These are phyloP conservation scores for Tauraco erythrolophus DNA, from an alignment of 2,113 vertebrate genomes.

Conservation along the genomic window DNA sequence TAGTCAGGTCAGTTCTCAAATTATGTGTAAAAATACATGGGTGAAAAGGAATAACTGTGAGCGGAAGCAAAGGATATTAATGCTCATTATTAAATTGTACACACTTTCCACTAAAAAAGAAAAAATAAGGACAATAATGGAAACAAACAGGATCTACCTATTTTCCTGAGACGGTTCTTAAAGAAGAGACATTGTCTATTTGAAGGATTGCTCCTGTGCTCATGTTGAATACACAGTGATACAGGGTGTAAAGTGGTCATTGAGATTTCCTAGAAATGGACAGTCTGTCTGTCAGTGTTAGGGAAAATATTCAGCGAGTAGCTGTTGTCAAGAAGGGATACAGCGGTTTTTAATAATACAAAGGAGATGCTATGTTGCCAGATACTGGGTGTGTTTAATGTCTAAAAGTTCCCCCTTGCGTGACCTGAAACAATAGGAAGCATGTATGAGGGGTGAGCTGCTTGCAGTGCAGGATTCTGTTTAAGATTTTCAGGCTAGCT, in stretches of 20 bases:
- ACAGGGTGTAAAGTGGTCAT: neutral
- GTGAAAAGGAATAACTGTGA: neutral
- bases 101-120: neutral
- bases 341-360: neutral
- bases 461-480: neutral
- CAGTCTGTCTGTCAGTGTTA: neutral
- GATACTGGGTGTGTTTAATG: neutral
- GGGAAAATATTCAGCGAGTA: neutral
- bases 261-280: neutral
- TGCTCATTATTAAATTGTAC: neutral
- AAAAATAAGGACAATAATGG: neutral
- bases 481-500: slow-evolving; percentile 31
- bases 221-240: neutral
- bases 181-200: neutral
- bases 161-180: neutral
- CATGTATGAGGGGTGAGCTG: neutral
- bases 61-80: neutral
- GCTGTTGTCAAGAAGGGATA: neutral
- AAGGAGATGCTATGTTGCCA: neutral
- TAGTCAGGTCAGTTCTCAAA: neutral
- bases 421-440: slow-evolving; percentile 38
- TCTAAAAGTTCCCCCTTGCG: neutral
- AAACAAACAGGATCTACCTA: neutral
- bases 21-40: neutral
- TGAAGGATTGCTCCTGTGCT: neutral